phyloP scores from a whole-genome alignment of 2,797 vertebrate genomes.

The Glyptemys insculpta region DNA sequence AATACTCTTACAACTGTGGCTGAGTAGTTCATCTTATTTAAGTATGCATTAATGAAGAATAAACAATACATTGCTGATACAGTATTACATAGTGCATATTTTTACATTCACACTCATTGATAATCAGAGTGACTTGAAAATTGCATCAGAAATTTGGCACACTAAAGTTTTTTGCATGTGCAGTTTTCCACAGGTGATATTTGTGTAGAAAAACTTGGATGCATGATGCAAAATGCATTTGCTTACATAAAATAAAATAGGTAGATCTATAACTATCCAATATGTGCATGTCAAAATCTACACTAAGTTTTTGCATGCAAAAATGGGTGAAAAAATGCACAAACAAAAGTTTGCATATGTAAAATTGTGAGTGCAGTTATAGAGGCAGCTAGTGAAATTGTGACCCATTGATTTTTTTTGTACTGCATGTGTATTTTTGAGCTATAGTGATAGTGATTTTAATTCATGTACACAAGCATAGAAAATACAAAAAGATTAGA shows the following conservation, averaged over 20 bases:
- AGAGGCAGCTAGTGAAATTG: neutral
- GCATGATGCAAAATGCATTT: neutral
- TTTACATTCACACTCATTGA: neutral
- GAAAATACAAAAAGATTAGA: neutral
- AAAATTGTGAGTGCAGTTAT: accelerated
- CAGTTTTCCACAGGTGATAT: neutral
- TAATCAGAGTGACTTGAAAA: neutral
- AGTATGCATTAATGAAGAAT: constrained; percentile 17
- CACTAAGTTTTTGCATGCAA: neutral
- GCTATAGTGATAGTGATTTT: neutral
- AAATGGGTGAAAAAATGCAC: neutral
- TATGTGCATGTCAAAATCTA: neutral
- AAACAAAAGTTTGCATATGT: neutral
- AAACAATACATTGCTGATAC: neutral
- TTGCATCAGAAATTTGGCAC: neutral
- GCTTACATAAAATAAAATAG: neutral
- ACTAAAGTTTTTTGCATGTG: neutral
- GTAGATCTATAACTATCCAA: neutral
- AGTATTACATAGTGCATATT: neutral
- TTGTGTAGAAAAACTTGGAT: neutral
- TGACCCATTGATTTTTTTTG: neutral
- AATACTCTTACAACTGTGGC: neutral
- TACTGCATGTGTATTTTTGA: neutral
- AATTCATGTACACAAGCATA: neutral
- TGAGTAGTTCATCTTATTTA: neutral